Evolutionary conservation across 2,113 vertebrate genomes (phyloP).

Genomic region (Lagenorhynchus albirostris): DNA sequence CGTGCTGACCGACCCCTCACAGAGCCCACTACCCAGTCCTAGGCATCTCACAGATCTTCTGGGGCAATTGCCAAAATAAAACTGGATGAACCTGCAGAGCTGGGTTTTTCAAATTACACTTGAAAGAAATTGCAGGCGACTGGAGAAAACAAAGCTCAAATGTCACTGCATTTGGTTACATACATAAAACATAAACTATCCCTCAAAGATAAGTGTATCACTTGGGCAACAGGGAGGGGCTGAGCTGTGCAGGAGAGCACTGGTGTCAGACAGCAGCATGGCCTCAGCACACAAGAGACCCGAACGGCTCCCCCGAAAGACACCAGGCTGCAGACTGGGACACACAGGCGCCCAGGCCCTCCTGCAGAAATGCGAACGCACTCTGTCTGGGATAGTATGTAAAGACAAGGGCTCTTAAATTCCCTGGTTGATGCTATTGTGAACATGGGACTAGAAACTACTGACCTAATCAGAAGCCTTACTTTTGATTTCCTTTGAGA

Average conservation of each 20-base stretch:
- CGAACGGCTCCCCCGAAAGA: background rate
- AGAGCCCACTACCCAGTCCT: background rate
- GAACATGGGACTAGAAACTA: background rate
- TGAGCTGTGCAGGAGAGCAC: background rate
- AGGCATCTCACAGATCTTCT: background rate
- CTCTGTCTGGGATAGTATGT: background rate
- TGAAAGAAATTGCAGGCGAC: background rate
- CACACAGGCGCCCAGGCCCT: too few species aligned
- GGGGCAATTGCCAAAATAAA: background rate
- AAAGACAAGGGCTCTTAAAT: background rate
- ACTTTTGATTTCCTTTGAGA: background rate
- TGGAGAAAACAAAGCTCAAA: slow-evolving; percentile 12
- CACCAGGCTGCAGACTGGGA: background rate
- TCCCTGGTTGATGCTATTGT: background rate
- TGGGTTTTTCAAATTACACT: background rate
- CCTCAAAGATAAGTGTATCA: background rate
- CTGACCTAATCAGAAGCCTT: background rate
- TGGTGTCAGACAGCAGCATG: background rate
- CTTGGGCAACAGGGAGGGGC: background rate
- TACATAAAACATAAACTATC: background rate
- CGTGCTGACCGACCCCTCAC: background rate
- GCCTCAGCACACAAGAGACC: too few species aligned
- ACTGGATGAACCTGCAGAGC: background rate
- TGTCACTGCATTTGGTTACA: background rate
- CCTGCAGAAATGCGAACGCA: background rate